A percentile compares a stretch with the other conserved stretches of the same genome.
Conservation (phyloP, 2,113 vertebrate species). For the Callipepla californica region DNA sequence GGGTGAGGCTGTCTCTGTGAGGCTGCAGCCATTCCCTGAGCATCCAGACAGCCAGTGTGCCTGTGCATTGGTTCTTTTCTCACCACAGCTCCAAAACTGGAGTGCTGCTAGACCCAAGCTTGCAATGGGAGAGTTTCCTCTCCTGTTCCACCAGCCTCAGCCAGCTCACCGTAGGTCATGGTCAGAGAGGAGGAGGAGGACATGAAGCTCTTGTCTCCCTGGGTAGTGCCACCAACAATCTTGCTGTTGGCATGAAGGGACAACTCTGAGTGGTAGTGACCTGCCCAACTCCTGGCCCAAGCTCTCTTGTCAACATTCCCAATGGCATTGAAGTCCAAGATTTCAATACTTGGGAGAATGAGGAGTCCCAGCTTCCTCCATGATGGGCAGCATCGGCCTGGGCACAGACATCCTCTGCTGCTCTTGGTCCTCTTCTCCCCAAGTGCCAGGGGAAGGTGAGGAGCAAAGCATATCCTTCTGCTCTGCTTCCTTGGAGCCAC, state of each 20-base stretch:
- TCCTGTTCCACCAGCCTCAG: background rate
- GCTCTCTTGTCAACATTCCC: background rate
- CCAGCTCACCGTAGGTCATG: accelerated
- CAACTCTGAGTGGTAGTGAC: background rate
- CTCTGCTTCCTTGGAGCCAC: background rate
- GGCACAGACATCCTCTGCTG: background rate
- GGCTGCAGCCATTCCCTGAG: background rate
- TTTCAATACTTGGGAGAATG: background rate
- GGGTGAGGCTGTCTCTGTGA: accelerated
- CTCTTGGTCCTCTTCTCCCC: background rate
- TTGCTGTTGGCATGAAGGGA: background rate
- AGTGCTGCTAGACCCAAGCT: background rate
- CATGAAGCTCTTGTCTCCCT: background rate
- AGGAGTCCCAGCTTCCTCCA: background rate
- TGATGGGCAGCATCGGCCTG: background rate
- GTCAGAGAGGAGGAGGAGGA: background rate
- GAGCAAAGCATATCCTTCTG: background rate
- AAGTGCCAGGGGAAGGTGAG: background rate
- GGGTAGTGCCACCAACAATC: background rate
- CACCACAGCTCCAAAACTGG: background rate
- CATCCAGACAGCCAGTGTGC: background rate
- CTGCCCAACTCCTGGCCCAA: background rate
- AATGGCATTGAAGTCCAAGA: background rate
- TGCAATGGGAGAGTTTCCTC: background rate
- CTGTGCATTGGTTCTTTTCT: background rate